These are phyloP conservation scores for Cirrhinus mrigala DNA, from an alignment of 2,797 vertebrate genomes.

Conservation along the genomic window DNA sequence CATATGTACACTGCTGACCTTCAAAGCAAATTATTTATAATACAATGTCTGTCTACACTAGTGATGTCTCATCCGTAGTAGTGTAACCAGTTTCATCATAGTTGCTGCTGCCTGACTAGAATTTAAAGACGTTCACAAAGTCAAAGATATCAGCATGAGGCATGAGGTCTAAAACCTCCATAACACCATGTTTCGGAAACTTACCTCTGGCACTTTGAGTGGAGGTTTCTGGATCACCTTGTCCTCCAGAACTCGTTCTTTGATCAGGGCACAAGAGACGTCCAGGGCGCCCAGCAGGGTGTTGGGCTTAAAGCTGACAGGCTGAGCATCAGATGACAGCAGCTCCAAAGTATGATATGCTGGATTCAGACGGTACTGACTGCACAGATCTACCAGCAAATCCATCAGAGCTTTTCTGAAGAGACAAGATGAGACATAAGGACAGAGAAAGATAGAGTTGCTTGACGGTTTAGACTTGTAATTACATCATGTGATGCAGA, in stretches of 20 bases:
- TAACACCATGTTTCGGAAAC: conserved; percentile 39
- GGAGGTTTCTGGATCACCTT: conserved; percentile 81
- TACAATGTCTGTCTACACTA: background rate
- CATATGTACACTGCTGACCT: background rate
- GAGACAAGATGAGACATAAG: conserved; percentile 41
- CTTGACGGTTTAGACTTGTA: conserved; percentile 60
- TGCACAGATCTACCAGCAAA: conserved; percentile 92
- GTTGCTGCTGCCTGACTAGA: background rate
- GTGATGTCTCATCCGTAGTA: background rate
- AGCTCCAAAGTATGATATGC: conserved; percentile 90
- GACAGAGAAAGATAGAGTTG: conserved; percentile 61
- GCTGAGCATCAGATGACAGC: conserved; percentile 78
- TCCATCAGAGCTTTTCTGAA: conserved; percentile 97
- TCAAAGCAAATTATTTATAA: background rate
- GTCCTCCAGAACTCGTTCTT: conserved; percentile 87
- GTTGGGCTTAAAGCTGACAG: conserved; percentile 93
- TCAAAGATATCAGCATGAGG: background rate
- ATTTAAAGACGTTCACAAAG: background rate
- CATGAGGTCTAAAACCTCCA: background rate
- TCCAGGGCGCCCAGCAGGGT: conserved; percentile 90
- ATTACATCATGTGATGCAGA: conserved; percentile 61
- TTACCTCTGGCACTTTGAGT: conserved; percentile 90
- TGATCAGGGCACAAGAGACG: conserved; percentile 86
- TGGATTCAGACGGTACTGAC: conserved; percentile 91
- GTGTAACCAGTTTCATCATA: background rate